Evolutionary conservation across 2,888 invertebrate species (phyloP).

Genomic region (Andrena marginata): DNA sequence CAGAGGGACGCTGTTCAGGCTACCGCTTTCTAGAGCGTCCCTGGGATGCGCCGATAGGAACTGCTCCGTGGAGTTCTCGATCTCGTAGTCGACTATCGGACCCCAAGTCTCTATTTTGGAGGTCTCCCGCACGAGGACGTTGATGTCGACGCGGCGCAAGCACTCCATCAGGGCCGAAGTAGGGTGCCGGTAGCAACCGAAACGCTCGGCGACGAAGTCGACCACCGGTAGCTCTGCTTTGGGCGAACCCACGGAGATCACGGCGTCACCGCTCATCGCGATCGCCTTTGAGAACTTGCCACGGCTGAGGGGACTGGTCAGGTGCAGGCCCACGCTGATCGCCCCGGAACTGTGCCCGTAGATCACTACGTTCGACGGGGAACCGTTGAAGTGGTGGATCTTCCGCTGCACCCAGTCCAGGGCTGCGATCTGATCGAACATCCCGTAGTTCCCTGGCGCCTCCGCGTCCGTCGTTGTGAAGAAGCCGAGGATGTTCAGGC

Average conservation of each 20-base stretch:
- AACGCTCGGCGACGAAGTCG: slow-evolving; percentile 88
- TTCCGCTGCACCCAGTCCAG: slow-evolving; percentile 92
- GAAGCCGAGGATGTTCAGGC: slow-evolving; percentile 94
- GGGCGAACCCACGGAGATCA: slow-evolving; percentile 88
- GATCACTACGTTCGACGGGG: slow-evolving; percentile 90
- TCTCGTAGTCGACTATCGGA: slow-evolving; percentile 91
- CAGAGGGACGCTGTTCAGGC: slow-evolving; percentile 89
- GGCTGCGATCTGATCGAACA: slow-evolving; percentile 93
- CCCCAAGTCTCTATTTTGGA: slow-evolving; percentile 89
- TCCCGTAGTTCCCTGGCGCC: slow-evolving; percentile 92
- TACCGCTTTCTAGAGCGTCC: slow-evolving; percentile 87
- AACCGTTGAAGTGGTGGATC: slow-evolving; percentile 91
- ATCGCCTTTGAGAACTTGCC: slow-evolving; percentile 91
- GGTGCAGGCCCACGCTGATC: slow-evolving; percentile 91
- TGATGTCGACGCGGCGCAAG: slow-evolving; percentile 88
- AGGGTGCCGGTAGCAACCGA: slow-evolving; percentile 90
- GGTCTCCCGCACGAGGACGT: slow-evolving; percentile 87
- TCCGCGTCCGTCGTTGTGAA: slow-evolving; percentile 92
- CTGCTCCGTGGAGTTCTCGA: slow-evolving; percentile 88
- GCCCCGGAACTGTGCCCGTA: slow-evolving; percentile 94
- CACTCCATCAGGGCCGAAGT: slow-evolving; percentile 90
- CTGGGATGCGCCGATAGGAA: slow-evolving; percentile 90
- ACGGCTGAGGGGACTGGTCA: slow-evolving; percentile 86
- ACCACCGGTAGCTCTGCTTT: slow-evolving; percentile 88
- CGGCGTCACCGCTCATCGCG: slow-evolving; percentile 92